A percentile compares a stretch with the other conserved stretches of the same genome.
Evolutionary conservation across 2,888 invertebrate species (phyloP).

Genomic region (Amblyteles armatorius): DNA sequence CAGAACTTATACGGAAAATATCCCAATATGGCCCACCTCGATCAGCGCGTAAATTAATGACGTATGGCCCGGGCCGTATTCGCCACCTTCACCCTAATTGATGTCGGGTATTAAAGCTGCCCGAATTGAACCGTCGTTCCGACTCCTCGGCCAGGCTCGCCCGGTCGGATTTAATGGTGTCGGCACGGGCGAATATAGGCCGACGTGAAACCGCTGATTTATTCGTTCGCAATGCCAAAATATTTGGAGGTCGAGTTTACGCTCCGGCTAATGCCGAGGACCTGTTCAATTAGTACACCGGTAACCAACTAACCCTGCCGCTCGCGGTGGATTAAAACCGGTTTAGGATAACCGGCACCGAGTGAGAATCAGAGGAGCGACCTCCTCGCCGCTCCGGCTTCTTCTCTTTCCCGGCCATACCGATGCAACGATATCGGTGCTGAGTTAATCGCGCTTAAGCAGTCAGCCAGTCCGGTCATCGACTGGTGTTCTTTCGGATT

Average conservation of each 20-base stretch:
- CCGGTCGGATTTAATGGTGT: conserved; percentile 10
- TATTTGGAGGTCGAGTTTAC: conserved; percentile 76
- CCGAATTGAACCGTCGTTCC: background rate
- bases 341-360: conserved; percentile 63
- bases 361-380: background rate
- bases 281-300: conserved; percentile 70
- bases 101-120: background rate
- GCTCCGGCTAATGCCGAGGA: conserved; percentile 74
- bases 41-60: too few species aligned
- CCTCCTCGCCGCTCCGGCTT: conserved; percentile 7
- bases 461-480: conserved; percentile 31
- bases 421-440: conserved; percentile 57
- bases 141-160: conserved; percentile 1
- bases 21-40: too few species aligned
- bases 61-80: too few species aligned
- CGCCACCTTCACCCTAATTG: background rate
- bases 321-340: conserved; percentile 63
- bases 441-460: conserved; percentile 63
- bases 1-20: too few species aligned
- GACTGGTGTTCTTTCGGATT: conserved; percentile 41
- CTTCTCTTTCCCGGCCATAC: conserved; percentile 17
- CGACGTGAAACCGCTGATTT: conserved; percentile 68
- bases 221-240: conserved; percentile 77
- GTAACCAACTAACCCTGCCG: conserved; percentile 64
- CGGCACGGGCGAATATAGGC: conserved; percentile 20